Evolutionary conservation across 1,140 invertebrate genomes (phyloP).

Genomic region (Anoplophora glabripennis): DNA sequence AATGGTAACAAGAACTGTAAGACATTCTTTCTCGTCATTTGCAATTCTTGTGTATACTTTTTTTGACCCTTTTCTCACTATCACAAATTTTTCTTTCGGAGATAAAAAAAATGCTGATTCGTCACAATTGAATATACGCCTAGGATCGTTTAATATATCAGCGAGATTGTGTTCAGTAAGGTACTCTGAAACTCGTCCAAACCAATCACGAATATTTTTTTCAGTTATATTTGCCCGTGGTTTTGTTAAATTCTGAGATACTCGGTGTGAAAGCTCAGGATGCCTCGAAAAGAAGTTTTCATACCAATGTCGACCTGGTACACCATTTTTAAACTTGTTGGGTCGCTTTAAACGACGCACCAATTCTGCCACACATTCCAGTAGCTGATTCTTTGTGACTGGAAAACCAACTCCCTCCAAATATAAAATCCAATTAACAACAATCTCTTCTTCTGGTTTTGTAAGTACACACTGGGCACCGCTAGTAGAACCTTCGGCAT

Average conservation of each 20-base stretch:
- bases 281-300: not conserved
- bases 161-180: not conserved
- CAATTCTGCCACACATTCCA: not conserved
- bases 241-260: not conserved
- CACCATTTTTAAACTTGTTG: not conserved
- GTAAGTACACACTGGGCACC: not conserved
- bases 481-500: not conserved
- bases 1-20: slow-evolving; percentile 1
- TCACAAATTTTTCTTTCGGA: slow-evolving; percentile 2
- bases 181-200: not conserved
- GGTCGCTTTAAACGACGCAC: not conserved
- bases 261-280: not conserved
- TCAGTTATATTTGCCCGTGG: not conserved
- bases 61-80: slow-evolving; percentile 5
- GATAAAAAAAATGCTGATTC: not conserved
- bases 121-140: too few relatives aligned
- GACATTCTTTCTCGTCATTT: slow-evolving; percentile 3
- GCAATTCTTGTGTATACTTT: slow-evolving; percentile 3
- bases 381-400: not conserved
- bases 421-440: not conserved
- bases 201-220: not conserved
- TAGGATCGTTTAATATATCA: too few relatives aligned
- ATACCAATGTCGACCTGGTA: not conserved
- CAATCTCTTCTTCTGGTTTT: not conserved
- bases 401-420: not conserved